Percentiles rank a stretch among this genome's conserved stretches.
Conservation (phyloP, 2,888 invertebrate species). For the Harpagoxenus sublaevis region DNA sequence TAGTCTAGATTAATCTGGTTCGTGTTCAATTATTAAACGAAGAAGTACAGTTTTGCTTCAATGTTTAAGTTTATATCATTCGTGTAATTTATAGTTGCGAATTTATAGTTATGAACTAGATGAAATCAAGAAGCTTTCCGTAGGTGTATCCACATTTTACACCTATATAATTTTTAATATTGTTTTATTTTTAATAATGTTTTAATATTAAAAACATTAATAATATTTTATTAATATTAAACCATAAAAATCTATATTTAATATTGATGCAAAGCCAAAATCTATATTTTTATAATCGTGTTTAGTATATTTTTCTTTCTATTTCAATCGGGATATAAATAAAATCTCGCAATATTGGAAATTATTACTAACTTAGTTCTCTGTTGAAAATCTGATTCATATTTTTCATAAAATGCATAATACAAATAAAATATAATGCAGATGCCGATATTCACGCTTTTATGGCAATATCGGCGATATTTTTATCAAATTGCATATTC, state of each 20-base stretch:
- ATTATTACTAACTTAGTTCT: conserved; percentile 6
- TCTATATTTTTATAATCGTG: neutral
- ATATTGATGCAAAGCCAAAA: neutral
- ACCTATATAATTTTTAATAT: neutral
- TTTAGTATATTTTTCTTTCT: neutral
- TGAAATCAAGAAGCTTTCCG: neutral
- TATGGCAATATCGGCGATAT: neutral
- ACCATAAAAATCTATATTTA: neutral
- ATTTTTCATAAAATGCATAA: neutral
- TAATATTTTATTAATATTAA: neutral
- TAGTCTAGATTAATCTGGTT: neutral
- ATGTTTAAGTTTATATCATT: neutral
- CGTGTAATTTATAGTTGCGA: neutral
- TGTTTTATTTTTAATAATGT: no score
- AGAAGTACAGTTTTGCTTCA: conserved; percentile 1
- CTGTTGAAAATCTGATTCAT: neutral
- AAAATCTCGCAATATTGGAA: neutral
- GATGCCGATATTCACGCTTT: neutral
- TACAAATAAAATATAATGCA: conserved; percentile 1
- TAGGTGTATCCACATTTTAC: neutral
- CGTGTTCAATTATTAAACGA: neutral
- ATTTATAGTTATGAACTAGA: neutral
- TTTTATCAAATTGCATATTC: neutral
- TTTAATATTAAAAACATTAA: no score
- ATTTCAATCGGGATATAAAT: neutral